These are phyloP conservation scores for Yponomeuta malinellus DNA, from an alignment of 2,888 invertebrate genomes.

Conservation along the genomic window DNA sequence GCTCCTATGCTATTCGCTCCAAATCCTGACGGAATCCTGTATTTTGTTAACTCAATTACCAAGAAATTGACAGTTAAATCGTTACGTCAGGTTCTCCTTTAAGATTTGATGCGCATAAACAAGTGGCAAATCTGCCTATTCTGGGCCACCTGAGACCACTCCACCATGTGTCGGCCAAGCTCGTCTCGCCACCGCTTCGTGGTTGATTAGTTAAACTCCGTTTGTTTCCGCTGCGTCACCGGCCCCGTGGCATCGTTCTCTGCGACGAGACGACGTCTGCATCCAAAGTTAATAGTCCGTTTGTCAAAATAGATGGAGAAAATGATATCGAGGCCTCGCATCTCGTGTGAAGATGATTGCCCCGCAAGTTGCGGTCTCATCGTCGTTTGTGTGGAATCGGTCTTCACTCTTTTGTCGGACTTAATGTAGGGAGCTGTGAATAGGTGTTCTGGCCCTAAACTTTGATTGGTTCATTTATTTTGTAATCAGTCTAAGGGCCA, in stretches of 20 bases:
- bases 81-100: too few species aligned
- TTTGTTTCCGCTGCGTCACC: background rate
- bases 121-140: too few species aligned
- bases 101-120: too few species aligned
- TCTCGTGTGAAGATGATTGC: slow-evolving; percentile 12
- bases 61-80: too few species aligned
- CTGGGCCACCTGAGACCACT: too few species aligned
- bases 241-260: background rate
- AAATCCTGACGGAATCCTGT: too few species aligned
- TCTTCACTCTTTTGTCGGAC: background rate
- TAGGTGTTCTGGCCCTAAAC: background rate
- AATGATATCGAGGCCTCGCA: slow-evolving; percentile 14
- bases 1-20: too few species aligned
- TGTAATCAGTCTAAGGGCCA: too few species aligned
- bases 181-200: too few species aligned
- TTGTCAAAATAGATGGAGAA: slow-evolving; percentile 33
- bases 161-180: too few species aligned
- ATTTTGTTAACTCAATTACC: too few species aligned
- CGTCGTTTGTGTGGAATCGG: slow-evolving; percentile 6
- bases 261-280: slow-evolving; percentile 18
- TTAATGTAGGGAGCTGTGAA: background rate
- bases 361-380: slow-evolving; percentile 6
- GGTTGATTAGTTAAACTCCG: background rate
- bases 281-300: slow-evolving; percentile 33
- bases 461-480: too few species aligned